Conservation (phyloP, 2,888 invertebrate genomes). For the Aporophyla nigra region DNA sequence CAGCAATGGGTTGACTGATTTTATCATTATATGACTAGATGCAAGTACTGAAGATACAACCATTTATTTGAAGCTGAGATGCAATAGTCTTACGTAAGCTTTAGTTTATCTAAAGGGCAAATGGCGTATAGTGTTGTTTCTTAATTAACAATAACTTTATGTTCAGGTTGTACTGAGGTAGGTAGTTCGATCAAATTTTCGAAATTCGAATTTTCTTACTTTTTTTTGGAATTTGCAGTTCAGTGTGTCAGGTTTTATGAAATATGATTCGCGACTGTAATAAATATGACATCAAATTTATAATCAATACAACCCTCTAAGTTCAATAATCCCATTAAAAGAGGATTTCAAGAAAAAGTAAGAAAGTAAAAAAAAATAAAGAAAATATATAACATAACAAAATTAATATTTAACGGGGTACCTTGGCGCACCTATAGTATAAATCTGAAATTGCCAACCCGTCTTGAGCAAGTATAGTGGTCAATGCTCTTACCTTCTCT, state of each 20-base stretch:
- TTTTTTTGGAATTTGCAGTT: too few species aligned
- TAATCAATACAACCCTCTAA: too few species aligned
- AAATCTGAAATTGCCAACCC: not conserved
- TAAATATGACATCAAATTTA: too few species aligned
- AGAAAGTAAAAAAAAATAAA: too few species aligned
- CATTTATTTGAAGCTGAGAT: not conserved
- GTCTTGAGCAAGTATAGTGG: not conserved
- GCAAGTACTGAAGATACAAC: not conserved
- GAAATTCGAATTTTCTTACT: too few species aligned
- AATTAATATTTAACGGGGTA: too few species aligned
- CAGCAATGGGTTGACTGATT: conserved; percentile 9
- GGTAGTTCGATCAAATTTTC: too few species aligned
- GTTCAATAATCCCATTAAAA: too few species aligned
- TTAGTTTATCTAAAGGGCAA: not conserved
- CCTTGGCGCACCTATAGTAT: not conserved
- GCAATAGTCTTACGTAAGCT: not conserved
- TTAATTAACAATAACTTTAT: not conserved
- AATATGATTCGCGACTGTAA: too few species aligned
- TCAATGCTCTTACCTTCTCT: not conserved
- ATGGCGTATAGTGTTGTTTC: not conserved
- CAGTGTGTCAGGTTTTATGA: too few species aligned
- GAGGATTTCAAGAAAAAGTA: too few species aligned
- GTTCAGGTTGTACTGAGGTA: not conserved
- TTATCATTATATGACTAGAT: not conserved
- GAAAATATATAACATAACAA: too few species aligned